Percentiles rank a stretch among this genome's conserved stretches.
phyloP scores from a whole-genome alignment of 1,140 invertebrate species.

The Colletes latitarsis region DNA sequence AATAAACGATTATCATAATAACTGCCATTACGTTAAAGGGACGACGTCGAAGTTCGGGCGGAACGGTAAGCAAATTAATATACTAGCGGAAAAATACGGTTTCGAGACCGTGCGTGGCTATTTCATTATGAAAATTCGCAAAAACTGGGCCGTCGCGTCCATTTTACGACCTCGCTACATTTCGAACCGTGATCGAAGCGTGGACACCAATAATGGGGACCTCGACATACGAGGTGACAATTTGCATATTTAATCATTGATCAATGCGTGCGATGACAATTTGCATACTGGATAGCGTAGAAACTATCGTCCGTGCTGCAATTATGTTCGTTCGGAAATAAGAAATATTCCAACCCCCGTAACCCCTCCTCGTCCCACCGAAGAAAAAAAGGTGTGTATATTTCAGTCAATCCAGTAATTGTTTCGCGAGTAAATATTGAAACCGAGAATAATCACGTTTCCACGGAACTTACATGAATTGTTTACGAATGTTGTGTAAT shows the following conservation, averaged over 20 bases:
- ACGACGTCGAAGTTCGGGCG: constrained; percentile 42
- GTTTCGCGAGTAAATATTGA: neutral
- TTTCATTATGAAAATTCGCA: constrained; percentile 27
- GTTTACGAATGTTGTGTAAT: constrained; percentile 15
- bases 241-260: constrained; percentile 33
- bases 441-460: neutral
- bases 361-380: no score
- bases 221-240: constrained; percentile 5
- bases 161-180: neutral
- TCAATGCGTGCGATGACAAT: neutral
- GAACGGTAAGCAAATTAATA: constrained; percentile 34
- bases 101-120: neutral
- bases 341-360: neutral
- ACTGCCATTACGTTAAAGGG: constrained; percentile 54
- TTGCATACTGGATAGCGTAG: neutral
- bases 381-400: neutral
- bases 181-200: neutral
- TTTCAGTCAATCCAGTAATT: neutral
- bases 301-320: neutral
- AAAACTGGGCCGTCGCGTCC: neutral
- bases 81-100: constrained; percentile 9
- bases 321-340: neutral
- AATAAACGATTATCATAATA: constrained; percentile 67
- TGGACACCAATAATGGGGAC: neutral
- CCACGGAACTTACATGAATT: neutral